Percentiles rank a stretch among this genome's conserved stretches.
These are phyloP conservation scores for Todiramphus chloris DNA, from an alignment of 2,113 vertebrate genomes.

Conservation along the genomic window DNA sequence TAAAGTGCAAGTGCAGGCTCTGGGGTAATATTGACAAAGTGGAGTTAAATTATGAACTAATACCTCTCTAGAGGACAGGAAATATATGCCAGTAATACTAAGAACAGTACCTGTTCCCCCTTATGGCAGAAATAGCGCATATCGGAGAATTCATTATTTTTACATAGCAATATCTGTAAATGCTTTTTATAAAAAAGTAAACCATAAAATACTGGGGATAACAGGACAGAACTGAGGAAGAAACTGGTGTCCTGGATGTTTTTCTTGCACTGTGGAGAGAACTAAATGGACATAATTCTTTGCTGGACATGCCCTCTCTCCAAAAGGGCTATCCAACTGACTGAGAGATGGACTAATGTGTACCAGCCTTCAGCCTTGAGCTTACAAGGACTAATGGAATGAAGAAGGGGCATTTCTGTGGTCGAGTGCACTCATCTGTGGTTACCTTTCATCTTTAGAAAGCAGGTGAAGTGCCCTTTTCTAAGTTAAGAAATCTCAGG, in stretches of 20 bases:
- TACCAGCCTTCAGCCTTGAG: not conserved
- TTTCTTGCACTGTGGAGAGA: not conserved
- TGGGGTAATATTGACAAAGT: conserved; percentile 26
- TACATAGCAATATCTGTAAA: not conserved
- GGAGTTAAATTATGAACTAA: conserved; percentile 25
- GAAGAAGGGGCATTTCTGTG: not conserved
- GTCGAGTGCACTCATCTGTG: not conserved
- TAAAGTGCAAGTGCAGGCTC: not conserved
- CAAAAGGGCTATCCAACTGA: not conserved
- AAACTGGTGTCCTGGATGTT: not conserved
- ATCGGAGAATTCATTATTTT: not conserved
- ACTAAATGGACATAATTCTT: not conserved
- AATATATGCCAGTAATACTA: not conserved
- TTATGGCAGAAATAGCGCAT: not conserved
- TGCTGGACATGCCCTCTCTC: rapidly evolving
- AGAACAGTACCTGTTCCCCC: not conserved
- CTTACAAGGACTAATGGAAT: not conserved
- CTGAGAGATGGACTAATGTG: not conserved
- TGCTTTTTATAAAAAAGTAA: not conserved
- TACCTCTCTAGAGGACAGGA: not conserved
- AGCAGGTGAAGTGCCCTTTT: not conserved
- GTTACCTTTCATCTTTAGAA: not conserved
- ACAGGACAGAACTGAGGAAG: not conserved
- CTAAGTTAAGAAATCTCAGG: not conserved
- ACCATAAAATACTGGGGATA: not conserved